Evolutionary conservation across 2,113 vertebrate genomes (phyloP).

Genomic region (Melanostigma gelatinosum): DNA sequence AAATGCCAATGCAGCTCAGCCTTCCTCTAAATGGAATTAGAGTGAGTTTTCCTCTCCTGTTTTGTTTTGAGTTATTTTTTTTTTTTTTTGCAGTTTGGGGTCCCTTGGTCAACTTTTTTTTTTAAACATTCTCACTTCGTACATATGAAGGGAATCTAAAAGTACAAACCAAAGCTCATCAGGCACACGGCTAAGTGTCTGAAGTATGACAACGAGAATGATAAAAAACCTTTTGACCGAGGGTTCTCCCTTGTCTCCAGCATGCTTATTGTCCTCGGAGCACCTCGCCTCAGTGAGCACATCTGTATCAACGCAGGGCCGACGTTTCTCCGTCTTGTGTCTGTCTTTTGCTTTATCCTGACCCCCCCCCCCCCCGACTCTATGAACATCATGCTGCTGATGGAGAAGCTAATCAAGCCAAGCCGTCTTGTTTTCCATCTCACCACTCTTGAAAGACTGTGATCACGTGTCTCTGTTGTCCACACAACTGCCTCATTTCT

Average conservation of each 20-base stretch:
- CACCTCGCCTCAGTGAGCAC: constrained; percentile 55
- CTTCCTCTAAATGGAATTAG: constrained; percentile 40
- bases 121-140: constrained; percentile 8
- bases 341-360: constrained; percentile 12
- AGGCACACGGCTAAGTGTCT: constrained; percentile 17
- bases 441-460: constrained; percentile 25
- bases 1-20: constrained; percentile 49
- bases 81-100: constrained; percentile 29
- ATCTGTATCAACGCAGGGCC: constrained; percentile 42
- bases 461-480: constrained; percentile 49
- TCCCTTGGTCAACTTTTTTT: constrained; percentile 22
- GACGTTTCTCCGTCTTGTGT: constrained; percentile 24
- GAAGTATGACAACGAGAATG: constrained; percentile 19
- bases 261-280: constrained; percentile 46
- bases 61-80: constrained; percentile 25
- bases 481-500: constrained; percentile 65
- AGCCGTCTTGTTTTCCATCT: constrained; percentile 37
- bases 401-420: constrained; percentile 52
- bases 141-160: neutral
- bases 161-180: constrained; percentile 31
- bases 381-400: constrained; percentile 40
- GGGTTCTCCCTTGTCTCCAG: constrained; percentile 24
- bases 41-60: constrained; percentile 22
- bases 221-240: constrained; percentile 7
- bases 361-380: neutral